Evolutionary conservation across 2,113 vertebrate species (phyloP).

Genomic region (Cebidichthys violaceus): DNA sequence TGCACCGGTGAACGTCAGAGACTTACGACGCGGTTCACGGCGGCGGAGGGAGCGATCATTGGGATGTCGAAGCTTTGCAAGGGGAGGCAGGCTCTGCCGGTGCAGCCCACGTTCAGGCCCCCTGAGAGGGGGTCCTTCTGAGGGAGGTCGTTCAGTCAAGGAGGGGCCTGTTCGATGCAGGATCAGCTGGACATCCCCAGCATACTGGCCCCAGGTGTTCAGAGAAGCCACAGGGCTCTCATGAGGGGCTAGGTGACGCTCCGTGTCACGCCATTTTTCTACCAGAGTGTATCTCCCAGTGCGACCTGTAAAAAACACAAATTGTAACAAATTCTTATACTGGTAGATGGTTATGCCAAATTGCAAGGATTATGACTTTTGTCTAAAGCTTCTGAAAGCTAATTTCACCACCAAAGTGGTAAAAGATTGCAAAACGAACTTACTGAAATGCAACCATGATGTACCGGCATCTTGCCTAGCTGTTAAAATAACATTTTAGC

Average conservation of each 20-base stretch:
- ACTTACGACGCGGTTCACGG: conserved; percentile 95
- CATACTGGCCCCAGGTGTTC: conserved; percentile 98
- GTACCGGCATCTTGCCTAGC: background rate
- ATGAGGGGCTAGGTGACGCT: conserved; percentile 93
- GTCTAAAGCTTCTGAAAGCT: background rate
- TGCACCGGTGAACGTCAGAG: conserved; percentile 94
- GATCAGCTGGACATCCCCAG: conserved; percentile 95
- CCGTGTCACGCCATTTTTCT: conserved; percentile 96
- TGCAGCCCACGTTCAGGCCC: conserved; percentile 93
- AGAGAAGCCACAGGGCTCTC: conserved; percentile 95
- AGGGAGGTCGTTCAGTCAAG: conserved; percentile 92
- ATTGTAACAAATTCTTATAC: background rate
- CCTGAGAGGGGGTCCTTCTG: conserved; percentile 89
- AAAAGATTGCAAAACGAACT: background rate
- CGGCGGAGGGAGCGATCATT: conserved; percentile 90
- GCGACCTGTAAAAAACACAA: conserved; percentile 85
- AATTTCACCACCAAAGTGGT: background rate
- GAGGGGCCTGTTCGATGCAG: conserved; percentile 94
- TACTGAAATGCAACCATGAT: background rate
- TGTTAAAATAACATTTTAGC: background rate
- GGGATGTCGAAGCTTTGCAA: conserved; percentile 92
- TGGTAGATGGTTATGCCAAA: background rate
- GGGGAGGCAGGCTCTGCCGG: conserved; percentile 93
- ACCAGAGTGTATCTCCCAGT: conserved; percentile 96
- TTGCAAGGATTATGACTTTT: background rate